Evolutionary conservation across 2,797 vertebrate species (phyloP), one percentile per base, ranked within the genome.

Genomic region (Bryconaethiops microstoma): DNA sequence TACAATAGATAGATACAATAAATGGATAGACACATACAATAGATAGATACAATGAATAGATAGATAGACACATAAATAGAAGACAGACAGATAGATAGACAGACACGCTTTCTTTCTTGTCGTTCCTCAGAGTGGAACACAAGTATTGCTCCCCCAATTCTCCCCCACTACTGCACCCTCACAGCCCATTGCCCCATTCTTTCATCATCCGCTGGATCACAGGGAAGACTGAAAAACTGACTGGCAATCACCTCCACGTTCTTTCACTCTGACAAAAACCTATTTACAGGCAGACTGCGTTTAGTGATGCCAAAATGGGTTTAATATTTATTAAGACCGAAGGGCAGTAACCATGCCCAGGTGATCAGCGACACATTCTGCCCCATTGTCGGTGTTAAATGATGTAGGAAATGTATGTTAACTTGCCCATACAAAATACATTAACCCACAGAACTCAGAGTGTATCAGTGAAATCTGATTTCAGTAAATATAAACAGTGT

Each of bases 311-410:
- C 90, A 92, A 92, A 92, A 89, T 90, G 90, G 88, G 84, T 92
- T 94, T 92, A 92, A 93, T 94, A 93, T 94, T 94, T 94, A 92
- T 93, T 94, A 90, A 91, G 83, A 88, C 90, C 89, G 91, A 87
- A 90, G 89, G 91, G 91, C 84, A 88, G 85, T 91, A 91, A 87
- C 78, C 39, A 78, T 62, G 60, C 74, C 69, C 77, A 80, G 86
- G 83, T 91, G 91, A 93, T 93, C 92, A 92, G 90, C 90, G 88
- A 54, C 23, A 72, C 79, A 87, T 89, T 85, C 82, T 84, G 86
- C 75, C 88, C 80, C 84, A 85, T 75, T 69, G 70, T 87, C 78
- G 19, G 82, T 80, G 86, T 87, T 86, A 74, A 85, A 78, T 86
- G 78, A 79, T 21, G 76, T 19, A 57, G 81, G 85, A 71, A 85